Conservation (phyloP, 2,888 invertebrate genomes). For the Griposia aprilina region DNA sequence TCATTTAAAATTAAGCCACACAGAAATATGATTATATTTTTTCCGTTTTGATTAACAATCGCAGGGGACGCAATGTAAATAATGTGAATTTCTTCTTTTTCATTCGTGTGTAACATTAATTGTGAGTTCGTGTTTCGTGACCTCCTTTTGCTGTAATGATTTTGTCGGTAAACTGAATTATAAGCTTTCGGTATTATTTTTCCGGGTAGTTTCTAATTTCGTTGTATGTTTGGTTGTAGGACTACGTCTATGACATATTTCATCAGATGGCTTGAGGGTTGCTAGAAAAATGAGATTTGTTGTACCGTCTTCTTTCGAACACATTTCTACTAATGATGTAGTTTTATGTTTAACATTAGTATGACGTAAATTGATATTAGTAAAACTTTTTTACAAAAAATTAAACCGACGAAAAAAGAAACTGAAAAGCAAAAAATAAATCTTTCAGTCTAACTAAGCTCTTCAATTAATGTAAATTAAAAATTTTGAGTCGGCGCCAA, state of each 20-base stretch:
- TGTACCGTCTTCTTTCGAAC: neutral
- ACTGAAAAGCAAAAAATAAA: too few relatives aligned
- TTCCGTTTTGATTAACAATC: conserved; percentile 55
- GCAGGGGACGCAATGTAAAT: conserved; percentile 53
- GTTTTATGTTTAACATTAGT: neutral
- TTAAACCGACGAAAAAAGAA: too few relatives aligned
- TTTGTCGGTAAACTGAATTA: conserved; percentile 45
- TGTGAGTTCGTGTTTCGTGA: conserved; percentile 54
- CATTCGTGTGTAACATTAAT: conserved; percentile 56
- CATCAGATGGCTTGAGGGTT: conserved; percentile 16
- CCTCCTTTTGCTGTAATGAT: conserved; percentile 48
- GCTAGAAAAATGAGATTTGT: neutral
- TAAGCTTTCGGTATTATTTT: conserved; percentile 35
- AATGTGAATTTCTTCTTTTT: conserved; percentile 53
- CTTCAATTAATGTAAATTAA: too few relatives aligned
- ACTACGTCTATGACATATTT: conserved; percentile 17
- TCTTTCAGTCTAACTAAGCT: too few relatives aligned
- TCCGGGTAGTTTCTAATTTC: conserved; percentile 28
- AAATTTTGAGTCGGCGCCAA: too few relatives aligned
- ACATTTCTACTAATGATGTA: neutral
- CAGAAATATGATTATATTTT: conserved; percentile 61
- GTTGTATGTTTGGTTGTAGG: conserved; percentile 18
- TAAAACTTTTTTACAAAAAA: too few relatives aligned
- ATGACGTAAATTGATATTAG: neutral
- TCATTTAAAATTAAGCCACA: conserved; percentile 72